These are phyloP conservation scores for Gymnogyps californianus DNA, from an alignment of 2,113 vertebrate species.

Conservation along the genomic window DNA sequence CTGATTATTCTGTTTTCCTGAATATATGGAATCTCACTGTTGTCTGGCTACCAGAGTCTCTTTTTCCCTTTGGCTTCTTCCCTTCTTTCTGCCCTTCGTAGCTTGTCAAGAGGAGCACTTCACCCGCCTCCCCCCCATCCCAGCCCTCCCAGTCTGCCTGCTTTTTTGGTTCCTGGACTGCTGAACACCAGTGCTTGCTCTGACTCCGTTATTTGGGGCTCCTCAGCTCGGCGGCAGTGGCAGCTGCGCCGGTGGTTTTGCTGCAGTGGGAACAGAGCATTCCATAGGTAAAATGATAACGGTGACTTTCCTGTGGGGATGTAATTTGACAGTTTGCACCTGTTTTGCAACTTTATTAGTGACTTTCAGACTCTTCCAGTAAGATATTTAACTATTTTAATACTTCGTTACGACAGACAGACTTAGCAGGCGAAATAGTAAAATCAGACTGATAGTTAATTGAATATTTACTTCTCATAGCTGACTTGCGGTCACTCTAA, in stretches of 20 bases:
- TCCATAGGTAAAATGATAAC: slow-evolving; percentile 64
- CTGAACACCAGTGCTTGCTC: not conserved
- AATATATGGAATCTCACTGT: not conserved
- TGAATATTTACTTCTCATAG: not conserved
- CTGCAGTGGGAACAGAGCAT: slow-evolving; percentile 41
- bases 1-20: not conserved
- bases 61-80: not conserved
- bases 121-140: not conserved
- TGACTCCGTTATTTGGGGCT: not conserved
- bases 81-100: not conserved
- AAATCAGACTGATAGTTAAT: not conserved
- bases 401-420: not conserved
- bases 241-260: slow-evolving; percentile 50
- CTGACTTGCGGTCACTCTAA: not conserved
- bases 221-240: not conserved
- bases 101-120: not conserved
- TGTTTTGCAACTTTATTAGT: slow-evolving; percentile 40
- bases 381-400: slow-evolving; percentile 4
- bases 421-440: not conserved
- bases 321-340: slow-evolving; percentile 67
- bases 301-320: slow-evolving; percentile 37
- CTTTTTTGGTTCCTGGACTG: slow-evolving; percentile 8
- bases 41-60: not conserved
- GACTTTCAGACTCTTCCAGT: slow-evolving; percentile 2
- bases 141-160: not conserved